Percentiles rank a stretch among this genome's conserved stretches.
Evolutionary conservation across 2,113 vertebrate genomes (phyloP).

Genomic region (Donacobius atricapilla): DNA sequence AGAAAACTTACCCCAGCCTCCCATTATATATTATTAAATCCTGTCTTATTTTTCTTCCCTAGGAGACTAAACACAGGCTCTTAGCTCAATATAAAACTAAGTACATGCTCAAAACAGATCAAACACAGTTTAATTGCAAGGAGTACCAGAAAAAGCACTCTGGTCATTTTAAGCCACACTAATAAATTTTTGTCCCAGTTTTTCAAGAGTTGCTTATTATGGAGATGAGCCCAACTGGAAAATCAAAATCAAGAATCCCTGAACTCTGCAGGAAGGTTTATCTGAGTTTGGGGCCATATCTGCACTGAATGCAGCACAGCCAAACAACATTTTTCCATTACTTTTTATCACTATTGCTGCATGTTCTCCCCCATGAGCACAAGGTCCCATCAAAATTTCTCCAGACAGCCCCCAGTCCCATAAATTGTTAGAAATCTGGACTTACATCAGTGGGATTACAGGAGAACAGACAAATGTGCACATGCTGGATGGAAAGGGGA

Average conservation of each 20-base stretch:
- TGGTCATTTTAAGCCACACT: not conserved
- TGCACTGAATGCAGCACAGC: not conserved
- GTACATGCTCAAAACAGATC: not conserved
- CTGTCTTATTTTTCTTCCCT: constrained; percentile 11
- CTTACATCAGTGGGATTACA: constrained; percentile 65
- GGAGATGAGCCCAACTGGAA: constrained; percentile 42
- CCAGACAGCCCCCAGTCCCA: not conserved
- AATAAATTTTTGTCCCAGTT: not conserved
- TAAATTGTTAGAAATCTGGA: constrained; percentile 33
- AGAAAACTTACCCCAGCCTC: not conserved
- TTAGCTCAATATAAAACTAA: constrained; percentile 34
- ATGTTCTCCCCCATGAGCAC: constrained; percentile 5
- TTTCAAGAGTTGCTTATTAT: constrained; percentile 25
- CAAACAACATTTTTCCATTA: constrained; percentile 51
- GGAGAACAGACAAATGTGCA: constrained; percentile 67
- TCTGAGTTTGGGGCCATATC: not conserved
- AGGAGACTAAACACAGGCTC: constrained; percentile 23
- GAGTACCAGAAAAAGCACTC: not conserved
- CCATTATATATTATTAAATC: not conserved
- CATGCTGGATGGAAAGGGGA: constrained; percentile 29
- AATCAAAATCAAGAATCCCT: constrained; percentile 30
- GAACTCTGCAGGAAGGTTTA: constrained; percentile 41
- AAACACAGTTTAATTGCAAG: not conserved
- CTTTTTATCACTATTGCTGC: constrained; percentile 44
- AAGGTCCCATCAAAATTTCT: constrained; percentile 7